phyloP scores from a whole-genome alignment of 2,113 vertebrate species.

The Sarotherodon lohbergeri region DNA sequence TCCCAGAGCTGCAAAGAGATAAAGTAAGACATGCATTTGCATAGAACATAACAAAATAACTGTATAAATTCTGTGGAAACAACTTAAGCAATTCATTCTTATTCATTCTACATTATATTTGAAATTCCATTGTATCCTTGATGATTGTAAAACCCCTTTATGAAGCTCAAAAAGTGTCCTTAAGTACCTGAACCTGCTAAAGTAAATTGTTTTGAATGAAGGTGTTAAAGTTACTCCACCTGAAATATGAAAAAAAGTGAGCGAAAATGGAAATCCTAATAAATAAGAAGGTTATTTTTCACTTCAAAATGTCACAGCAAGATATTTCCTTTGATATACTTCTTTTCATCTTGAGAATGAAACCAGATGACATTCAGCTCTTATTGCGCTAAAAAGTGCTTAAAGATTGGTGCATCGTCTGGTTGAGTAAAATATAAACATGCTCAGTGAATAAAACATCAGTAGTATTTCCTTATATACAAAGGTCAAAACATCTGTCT shows the following conservation, averaged over 20 bases:
- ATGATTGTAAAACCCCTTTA: background rate
- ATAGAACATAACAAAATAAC: background rate
- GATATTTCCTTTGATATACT: conserved; percentile 19
- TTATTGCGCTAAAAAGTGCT: background rate
- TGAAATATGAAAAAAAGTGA: background rate
- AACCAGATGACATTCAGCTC: conserved; percentile 15
- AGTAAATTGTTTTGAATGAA: conserved; percentile 16
- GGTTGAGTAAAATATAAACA: conserved; percentile 25
- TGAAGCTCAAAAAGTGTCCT: background rate
- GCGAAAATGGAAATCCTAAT: background rate
- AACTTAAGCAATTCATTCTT: background rate
- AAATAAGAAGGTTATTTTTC: background rate
- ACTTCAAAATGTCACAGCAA: conserved; percentile 23
- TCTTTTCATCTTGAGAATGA: conserved; percentile 23
- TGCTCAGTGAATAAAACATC: conserved; percentile 44
- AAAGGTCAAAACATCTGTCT: conserved; percentile 47
- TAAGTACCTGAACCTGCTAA: background rate
- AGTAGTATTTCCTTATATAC: conserved; percentile 5
- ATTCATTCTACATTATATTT: background rate
- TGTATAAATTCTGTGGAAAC: background rate
- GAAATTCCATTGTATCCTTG: background rate
- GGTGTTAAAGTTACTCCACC: background rate
- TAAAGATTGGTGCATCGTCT: background rate
- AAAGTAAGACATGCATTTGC: background rate
- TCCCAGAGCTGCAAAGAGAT: background rate